A percentile compares a stretch with the other conserved stretches of the same genome.
Evolutionary conservation across 2,888 invertebrate species (phyloP).

Genomic region (Antheraea assamensis): DNA sequence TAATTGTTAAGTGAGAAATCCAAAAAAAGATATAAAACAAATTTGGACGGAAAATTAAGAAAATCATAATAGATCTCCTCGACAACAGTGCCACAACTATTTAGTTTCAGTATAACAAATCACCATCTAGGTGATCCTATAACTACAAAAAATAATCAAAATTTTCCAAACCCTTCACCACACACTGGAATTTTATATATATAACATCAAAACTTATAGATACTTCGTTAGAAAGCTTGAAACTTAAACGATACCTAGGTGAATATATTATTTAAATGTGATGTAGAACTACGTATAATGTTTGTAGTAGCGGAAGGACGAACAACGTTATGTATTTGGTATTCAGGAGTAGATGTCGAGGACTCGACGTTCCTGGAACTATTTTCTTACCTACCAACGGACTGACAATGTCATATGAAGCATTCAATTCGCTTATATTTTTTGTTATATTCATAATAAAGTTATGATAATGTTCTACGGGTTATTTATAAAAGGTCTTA

Average conservation of each 20-base stretch:
- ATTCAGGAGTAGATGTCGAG: conserved; percentile 55
- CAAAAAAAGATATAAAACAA: too few species aligned
- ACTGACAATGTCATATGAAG: conserved; percentile 40
- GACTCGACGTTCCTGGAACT: conserved; percentile 65
- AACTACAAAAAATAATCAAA: too few species aligned
- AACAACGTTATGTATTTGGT: conserved; percentile 61
- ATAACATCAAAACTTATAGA: too few species aligned
- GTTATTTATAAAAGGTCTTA: not conserved
- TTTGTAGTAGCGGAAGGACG: conserved; percentile 53
- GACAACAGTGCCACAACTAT: too few species aligned
- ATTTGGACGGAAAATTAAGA: too few species aligned
- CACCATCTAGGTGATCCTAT: too few species aligned
- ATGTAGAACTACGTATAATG: not conserved
- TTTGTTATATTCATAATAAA: not conserved
- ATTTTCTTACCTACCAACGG: conserved; percentile 45
- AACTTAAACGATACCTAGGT: not conserved
- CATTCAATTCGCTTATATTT: not conserved
- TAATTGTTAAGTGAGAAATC: too few species aligned
- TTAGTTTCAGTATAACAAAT: too few species aligned
- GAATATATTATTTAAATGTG: not conserved
- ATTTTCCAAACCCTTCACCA: too few species aligned
- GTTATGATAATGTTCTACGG: not conserved
- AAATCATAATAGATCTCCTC: too few species aligned
- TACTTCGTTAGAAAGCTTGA: not conserved
- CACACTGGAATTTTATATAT: too few species aligned